These are phyloP conservation scores for Vireo griseus DNA, from an alignment of 2,797 vertebrate species.

Conservation along the genomic window DNA sequence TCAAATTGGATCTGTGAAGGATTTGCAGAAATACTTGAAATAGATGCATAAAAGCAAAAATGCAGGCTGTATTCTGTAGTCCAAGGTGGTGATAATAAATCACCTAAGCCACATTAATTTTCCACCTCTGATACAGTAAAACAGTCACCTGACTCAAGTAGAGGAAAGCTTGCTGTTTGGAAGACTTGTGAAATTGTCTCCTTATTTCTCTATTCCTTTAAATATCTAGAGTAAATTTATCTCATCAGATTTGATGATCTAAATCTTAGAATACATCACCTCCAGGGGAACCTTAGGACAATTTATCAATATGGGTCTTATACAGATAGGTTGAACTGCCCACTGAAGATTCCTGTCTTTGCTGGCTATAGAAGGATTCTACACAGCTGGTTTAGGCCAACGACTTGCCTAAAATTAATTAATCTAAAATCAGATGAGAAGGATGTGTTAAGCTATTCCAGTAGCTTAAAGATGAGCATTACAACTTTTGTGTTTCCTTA, in stretches of 20 bases:
- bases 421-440: background rate
- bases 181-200: background rate
- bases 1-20: background rate
- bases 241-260: background rate
- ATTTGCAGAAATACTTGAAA: background rate
- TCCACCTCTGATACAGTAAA: background rate
- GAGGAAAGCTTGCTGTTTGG: background rate
- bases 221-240: background rate
- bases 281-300: background rate
- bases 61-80: background rate
- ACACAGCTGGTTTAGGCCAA: background rate
- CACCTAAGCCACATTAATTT: background rate
- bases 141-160: background rate
- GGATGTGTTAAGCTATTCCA: background rate
- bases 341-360: background rate
- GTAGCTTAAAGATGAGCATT: background rate
- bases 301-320: background rate
- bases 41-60: background rate
- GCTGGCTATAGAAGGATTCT: background rate
- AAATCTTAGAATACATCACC: background rate
- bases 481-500: background rate
- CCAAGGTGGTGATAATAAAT: background rate
- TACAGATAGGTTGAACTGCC: background rate
- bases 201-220: background rate
- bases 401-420: background rate